Percentiles rank a stretch among this genome's conserved stretches.
These are phyloP conservation scores for Congeria kusceri DNA, from an alignment of 2,888 invertebrate species.

Conservation along the genomic window DNA sequence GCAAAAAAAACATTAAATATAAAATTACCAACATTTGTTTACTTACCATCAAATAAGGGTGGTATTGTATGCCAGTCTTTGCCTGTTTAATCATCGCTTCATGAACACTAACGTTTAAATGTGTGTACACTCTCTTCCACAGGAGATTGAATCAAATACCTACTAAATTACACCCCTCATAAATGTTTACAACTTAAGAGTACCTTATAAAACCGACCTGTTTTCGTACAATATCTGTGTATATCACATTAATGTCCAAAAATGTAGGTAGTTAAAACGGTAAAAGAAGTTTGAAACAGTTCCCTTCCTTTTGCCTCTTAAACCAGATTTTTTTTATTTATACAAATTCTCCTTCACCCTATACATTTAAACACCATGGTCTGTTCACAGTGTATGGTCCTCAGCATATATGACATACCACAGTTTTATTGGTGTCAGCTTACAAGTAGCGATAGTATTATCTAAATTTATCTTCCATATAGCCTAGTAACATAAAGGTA, in stretches of 20 bases:
- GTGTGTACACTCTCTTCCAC: too few species aligned
- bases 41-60: slow-evolving; percentile 59
- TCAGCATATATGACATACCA: slow-evolving; percentile 22
- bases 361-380: too few species aligned
- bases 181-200: too few species aligned
- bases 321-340: slow-evolving; percentile 20
- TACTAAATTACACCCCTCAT: too few species aligned
- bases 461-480: slow-evolving; percentile 40
- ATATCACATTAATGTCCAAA: too few species aligned
- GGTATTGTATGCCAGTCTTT: slow-evolving; percentile 54
- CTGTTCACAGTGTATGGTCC: too few species aligned
- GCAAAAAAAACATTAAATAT: neutral
- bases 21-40: neutral
- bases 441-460: slow-evolving; percentile 26
- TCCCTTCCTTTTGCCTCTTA: neutral
- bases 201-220: neutral
- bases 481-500: slow-evolving; percentile 31
- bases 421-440: slow-evolving; percentile 39
- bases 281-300: neutral
- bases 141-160: too few species aligned
- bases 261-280: neutral
- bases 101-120: neutral
- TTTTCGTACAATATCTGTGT: neutral
- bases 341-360: neutral
- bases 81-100: slow-evolving; percentile 51